Conservation (phyloP, 1,140 invertebrate genomes). For the Acromyrmex echinatior region DNA sequence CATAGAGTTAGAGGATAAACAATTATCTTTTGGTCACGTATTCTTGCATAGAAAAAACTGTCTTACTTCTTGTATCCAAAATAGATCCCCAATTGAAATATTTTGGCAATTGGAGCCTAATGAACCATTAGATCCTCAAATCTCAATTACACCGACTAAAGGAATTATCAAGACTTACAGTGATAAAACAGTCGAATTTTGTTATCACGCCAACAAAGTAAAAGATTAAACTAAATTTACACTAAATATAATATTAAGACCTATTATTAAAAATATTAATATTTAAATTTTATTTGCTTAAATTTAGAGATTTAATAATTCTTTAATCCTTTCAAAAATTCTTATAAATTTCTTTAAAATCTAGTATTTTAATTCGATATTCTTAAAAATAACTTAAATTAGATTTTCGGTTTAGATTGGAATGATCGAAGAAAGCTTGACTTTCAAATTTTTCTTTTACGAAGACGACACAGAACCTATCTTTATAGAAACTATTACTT, state of each 20-base stretch:
- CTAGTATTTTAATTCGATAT: neutral
- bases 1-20: slow-evolving; percentile 73
- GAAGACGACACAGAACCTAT: slow-evolving; percentile 72
- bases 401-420: slow-evolving; percentile 64
- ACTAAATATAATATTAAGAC: neutral
- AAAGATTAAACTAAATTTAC: neutral
- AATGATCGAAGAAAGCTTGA: slow-evolving; percentile 42
- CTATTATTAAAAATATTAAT: slow-evolving; percentile 1
- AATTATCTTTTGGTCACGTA: slow-evolving; percentile 74
- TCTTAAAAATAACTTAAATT: neutral
- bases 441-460: slow-evolving; percentile 73
- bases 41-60: slow-evolving; percentile 73
- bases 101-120: slow-evolving; percentile 71
- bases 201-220: slow-evolving; percentile 73
- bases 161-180: slow-evolving; percentile 62
- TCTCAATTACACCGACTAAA: slow-evolving; percentile 63
- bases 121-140: slow-evolving; percentile 61
- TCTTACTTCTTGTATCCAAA: slow-evolving; percentile 66
- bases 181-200: slow-evolving; percentile 69
- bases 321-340: neutral
- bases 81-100: slow-evolving; percentile 71
- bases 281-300: neutral
- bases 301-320: neutral
- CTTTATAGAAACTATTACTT: slow-evolving; percentile 67
- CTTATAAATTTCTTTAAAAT: neutral